These are phyloP conservation scores for Drosophila bocqueti DNA, from an alignment of 1,140 invertebrate species.

Conservation along the genomic window DNA sequence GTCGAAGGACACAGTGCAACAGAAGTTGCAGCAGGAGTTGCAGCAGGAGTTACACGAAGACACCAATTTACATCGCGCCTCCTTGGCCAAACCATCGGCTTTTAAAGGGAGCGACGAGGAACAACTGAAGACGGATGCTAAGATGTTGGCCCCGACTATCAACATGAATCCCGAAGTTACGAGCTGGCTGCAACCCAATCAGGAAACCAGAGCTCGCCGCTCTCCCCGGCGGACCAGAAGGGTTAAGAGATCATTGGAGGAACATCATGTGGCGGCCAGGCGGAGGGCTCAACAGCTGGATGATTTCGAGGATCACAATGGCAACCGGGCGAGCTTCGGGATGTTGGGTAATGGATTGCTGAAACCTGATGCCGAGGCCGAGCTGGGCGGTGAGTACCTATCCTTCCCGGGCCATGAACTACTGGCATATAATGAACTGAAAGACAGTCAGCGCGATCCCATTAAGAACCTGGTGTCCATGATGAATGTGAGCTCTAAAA, in stretches of 20 bases:
- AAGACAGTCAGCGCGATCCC: conserved; percentile 1
- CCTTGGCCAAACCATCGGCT: neutral
- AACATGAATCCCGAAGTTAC: conserved; percentile 22
- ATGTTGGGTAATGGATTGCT: conserved; percentile 35
- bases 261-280: neutral
- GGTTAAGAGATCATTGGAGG: conserved; percentile 33
- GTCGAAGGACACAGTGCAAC: neutral
- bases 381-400: neutral
- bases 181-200: conserved; percentile 24
- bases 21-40: neutral
- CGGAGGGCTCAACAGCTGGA: conserved; percentile 20
- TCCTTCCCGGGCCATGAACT: conserved; percentile 5
- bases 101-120: neutral
- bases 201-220: neutral
- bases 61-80: neutral
- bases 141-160: neutral
- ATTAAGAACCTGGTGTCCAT: conserved; percentile 1
- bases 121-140: neutral
- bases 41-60: neutral
- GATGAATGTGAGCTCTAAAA: neutral
- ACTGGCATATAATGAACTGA: neutral
- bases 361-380: conserved; percentile 4
- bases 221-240: conserved; percentile 2
- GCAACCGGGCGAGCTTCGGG: conserved; percentile 49
- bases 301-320: conserved; percentile 65